Conservation (phyloP, 2,888 invertebrate genomes). For the Caenorhabditis zanzibari region DNA sequence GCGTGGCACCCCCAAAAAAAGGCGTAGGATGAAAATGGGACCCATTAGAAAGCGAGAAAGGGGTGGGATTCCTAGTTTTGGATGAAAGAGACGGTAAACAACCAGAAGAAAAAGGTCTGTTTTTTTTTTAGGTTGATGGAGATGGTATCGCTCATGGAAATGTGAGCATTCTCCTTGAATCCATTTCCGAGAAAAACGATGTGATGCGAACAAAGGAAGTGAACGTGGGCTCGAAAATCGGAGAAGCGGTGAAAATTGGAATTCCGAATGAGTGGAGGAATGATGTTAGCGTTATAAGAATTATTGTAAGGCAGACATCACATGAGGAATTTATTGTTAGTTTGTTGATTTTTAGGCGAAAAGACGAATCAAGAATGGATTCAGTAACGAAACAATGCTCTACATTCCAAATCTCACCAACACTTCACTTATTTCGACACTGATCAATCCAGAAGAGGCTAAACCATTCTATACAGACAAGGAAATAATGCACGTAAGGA, state of each 20-base stretch:
- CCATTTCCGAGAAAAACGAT: constrained; percentile 38
- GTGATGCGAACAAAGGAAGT: constrained; percentile 52
- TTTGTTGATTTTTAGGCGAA: constrained; percentile 48
- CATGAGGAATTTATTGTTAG: not conserved
- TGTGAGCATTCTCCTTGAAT: constrained; percentile 42
- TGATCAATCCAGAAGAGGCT: constrained; percentile 40
- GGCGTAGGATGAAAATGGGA: constrained; percentile 22
- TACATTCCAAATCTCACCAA: constrained; percentile 55
- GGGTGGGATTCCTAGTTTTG: constrained; percentile 6
- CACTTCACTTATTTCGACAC: constrained; percentile 24
- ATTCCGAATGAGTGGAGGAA: constrained; percentile 60
- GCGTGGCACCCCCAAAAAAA: not conserved
- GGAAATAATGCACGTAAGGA: constrained; percentile 45
- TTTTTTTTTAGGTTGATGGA: constrained; percentile 57
- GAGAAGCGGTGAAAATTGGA: constrained; percentile 52
- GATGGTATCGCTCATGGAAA: constrained; percentile 58
- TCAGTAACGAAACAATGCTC: constrained; percentile 54
- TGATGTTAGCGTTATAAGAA: constrained; percentile 51
- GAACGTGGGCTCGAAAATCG: constrained; percentile 56
- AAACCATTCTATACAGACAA: constrained; percentile 48
- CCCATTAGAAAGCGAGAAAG: constrained; percentile 14
- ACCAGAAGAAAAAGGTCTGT: not conserved
- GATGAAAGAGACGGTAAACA: constrained; percentile 7
- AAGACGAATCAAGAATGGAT: constrained; percentile 45
- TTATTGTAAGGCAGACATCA: constrained; percentile 40